phyloP scores from a whole-genome alignment of 53 echinoderm and acorn worm species.

The Hippasteria phrygiana region DNA sequence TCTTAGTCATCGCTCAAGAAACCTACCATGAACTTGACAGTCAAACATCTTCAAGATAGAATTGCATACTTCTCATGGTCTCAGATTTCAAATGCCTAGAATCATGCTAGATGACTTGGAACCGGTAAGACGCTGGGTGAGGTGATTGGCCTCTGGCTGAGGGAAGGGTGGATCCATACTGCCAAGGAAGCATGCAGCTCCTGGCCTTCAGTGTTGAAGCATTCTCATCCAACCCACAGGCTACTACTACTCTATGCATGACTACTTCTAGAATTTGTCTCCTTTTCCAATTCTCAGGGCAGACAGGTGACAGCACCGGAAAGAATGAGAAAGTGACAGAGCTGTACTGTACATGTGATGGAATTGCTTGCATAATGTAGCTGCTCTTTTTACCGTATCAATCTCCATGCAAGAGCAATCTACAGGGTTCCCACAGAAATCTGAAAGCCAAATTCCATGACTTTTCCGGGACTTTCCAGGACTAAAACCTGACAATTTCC shows the following conservation, averaged over 20 bases:
- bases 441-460: too few species aligned
- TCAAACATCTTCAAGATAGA: not conserved
- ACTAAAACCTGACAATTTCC: too few species aligned
- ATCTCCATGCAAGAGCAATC: conserved; percentile 28
- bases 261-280: not conserved
- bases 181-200: not conserved
- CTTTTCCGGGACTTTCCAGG: too few species aligned
- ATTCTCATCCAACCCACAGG: not conserved
- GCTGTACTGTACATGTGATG: not conserved
- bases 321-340: not conserved
- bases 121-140: not conserved
- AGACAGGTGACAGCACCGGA: not conserved
- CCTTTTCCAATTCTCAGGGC: not conserved
- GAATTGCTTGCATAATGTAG: conserved; percentile 38
- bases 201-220: not conserved
- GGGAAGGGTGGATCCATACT: not conserved
- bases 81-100: not conserved
- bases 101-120: not conserved
- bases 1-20: not conserved
- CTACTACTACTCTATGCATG: conserved; percentile 13
- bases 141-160: not conserved
- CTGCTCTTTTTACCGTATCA: conserved; percentile 2
- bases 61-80: not conserved
- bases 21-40: not conserved
- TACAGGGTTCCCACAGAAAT: too few species aligned